A percentile compares a stretch with the other conserved stretches of the same genome.
These are phyloP conservation scores for Odontocolon sp. DNA, from an alignment of 2,888 invertebrate species.

Conservation along the genomic window DNA sequence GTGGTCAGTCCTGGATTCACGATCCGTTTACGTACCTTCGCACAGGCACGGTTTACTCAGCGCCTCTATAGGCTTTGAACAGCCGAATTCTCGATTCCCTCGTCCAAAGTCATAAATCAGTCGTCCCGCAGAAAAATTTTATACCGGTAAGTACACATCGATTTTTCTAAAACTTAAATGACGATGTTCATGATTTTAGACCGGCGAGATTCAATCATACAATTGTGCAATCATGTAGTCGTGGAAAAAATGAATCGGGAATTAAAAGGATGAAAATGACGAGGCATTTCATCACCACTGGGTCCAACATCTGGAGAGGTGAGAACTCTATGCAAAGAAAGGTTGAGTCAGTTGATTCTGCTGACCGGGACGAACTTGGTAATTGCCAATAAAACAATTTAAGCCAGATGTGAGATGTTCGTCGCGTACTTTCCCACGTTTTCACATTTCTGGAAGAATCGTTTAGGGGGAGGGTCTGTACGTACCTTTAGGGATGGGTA, in stretches of 20 bases:
- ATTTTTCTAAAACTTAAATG: too few relatives aligned
- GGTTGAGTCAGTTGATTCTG: background rate
- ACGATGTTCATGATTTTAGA: too few relatives aligned
- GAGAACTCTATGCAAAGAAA: background rate
- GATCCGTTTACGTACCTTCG: conserved; percentile 57
- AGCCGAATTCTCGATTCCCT: background rate
- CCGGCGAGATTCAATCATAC: too few relatives aligned
- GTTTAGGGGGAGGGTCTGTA: conserved; percentile 6
- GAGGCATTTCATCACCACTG: background rate
- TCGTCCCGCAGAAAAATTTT: background rate
- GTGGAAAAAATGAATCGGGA: too few relatives aligned
- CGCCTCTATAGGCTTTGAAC: background rate
- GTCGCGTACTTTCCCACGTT: conserved; percentile 69
- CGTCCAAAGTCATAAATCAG: conserved; percentile 14
- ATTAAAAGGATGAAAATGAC: too few relatives aligned
- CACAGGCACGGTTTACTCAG: background rate
- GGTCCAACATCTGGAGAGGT: conserved; percentile 13
- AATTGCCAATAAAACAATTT: conserved; percentile 73
- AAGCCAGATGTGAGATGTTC: conserved; percentile 65
- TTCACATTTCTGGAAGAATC: conserved; percentile 40
- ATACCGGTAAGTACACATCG: background rate
- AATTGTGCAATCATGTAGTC: too few relatives aligned
- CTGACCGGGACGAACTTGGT: conserved; percentile 20
- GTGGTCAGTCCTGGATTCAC: conserved; percentile 64
- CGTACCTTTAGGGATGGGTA: conserved; percentile 41